Base-by-base conservation (phyloP, 37 sponge, comb jelly and placozoan species). In the Aplysina aerophoba region DNA sequence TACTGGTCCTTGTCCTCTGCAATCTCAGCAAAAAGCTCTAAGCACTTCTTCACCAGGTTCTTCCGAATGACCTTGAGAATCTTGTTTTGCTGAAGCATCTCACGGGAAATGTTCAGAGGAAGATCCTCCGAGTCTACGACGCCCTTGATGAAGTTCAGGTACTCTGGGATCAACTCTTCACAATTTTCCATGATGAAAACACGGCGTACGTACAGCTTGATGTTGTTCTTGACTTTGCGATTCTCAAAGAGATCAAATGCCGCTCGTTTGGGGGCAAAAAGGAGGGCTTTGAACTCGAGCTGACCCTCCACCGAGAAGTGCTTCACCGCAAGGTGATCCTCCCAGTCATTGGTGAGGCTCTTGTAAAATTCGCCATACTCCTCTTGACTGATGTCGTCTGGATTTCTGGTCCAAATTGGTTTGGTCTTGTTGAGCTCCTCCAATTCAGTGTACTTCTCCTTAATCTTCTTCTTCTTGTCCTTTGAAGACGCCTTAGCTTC, bases 141-240 rank as follows among this genome's bases (percentile, higher is more conserved):
- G 55, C 99, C 99, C 86, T 93, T 96, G 68, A 96, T 81, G 85
- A 98, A 98, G 84, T 98, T 98, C 79, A 98, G 94, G 89, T 95
- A 98, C 83, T 98, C 99, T 25, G 99, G 99, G 59, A 98, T 98
- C 63, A 98, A 88, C 33, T 98, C 99, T 59, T 98, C 99, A 71
- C 97, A 96, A 77, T 98, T 98, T 69, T 98, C 99, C 99, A 98
- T 98, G 91, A 98, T 98, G 92, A 98, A 98, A 54, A 98, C 99
- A 30, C 99, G 93, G 13, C 99, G 71, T 54, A 98, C 99, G 79
- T 98, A 98, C 86, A 98, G 89, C 87, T 98, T 98, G 90, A 98
- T 97, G 94, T 95, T 96, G 87, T 98, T 98, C 86, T 98, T 98
- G 86, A 86, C 67, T 85, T 98, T 98, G 59, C 95, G 87, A 84